Base-by-base conservation (phyloP, 23 tunicate species). In the Oikopleura dioica region DNA sequence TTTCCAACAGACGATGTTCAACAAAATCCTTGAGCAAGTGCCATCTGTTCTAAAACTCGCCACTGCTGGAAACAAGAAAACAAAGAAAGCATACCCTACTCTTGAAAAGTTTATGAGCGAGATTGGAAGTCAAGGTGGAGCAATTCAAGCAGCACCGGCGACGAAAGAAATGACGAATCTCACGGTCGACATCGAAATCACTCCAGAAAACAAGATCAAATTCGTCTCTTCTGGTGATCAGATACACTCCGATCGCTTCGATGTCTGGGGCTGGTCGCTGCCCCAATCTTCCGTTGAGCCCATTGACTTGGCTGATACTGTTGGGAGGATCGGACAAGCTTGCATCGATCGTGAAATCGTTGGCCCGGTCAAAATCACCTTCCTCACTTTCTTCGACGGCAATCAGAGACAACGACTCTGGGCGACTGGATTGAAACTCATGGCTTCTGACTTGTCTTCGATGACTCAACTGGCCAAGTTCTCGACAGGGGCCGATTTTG, bases 221-320 rank as follows among this genome's bases (percentile, higher is more conserved):
- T 83, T 88, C 88, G 78, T 83, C 69, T 88, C 95, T 34, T 88
- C 85, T 67, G 95, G 95, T 1, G 95, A 88, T 76, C 95, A 88
- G 59, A 84, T 88, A 50, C 95, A 88, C 68, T 85, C 88, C 26
- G 87, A 79, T 36, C 85, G 84, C 0, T 69, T 83, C 36, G 38
- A 78, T 37, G 78, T 81, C 36, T 88, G 84, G 81, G 95, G 88
- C 24, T 51, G 79, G 0, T 83, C 95, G 1, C 75, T 83, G 37
- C 95, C 95, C n/a, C 84, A 87, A 78, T 79, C 88, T 38, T 88
- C 95, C 21, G 84, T 88, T 33, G 95, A 84, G 1, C 95, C 95
- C n/a, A 50, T 29, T 0, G 35, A 38, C 69, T 76, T 88, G 0
- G 69, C 50, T 36, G 80, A 78, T 4, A 80, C 69, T 35, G 81